phyloP scores from a whole-genome alignment of 2,888 invertebrate species.

The Latheticus oryzae region DNA sequence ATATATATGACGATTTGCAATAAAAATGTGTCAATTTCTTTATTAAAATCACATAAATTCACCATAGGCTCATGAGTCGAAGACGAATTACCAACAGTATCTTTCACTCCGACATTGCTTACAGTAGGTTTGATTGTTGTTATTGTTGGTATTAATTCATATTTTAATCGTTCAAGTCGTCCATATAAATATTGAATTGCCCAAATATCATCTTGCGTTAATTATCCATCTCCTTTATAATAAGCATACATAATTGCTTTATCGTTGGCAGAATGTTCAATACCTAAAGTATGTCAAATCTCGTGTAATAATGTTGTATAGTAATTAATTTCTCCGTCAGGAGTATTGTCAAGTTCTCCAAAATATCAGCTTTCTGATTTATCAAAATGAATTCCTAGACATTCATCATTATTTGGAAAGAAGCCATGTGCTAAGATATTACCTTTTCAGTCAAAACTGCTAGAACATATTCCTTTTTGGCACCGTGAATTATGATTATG shows the following conservation, averaged over 20 bases:
- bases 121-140: constrained; percentile 28
- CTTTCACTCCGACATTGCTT: constrained; percentile 20
- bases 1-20: too few relatives aligned
- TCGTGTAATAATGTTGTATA: constrained; percentile 32
- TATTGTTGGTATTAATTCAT: constrained; percentile 42
- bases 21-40: not conserved
- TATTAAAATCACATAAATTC: constrained; percentile 6
- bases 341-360: constrained; percentile 11
- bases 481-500: too few relatives aligned
- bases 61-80: constrained; percentile 7
- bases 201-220: too few relatives aligned
- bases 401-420: too few relatives aligned
- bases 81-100: constrained; percentile 21
- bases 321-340: constrained; percentile 17
- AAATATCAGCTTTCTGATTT: too few relatives aligned
- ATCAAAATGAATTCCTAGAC: too few relatives aligned
- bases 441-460: too few relatives aligned
- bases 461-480: too few relatives aligned
- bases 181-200: constrained; percentile 38
- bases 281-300: constrained; percentile 33
- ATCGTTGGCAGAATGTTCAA: constrained; percentile 37
- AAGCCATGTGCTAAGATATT: too few relatives aligned
- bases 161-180: constrained; percentile 40
- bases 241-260: constrained; percentile 37
- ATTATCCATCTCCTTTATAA: constrained; percentile 37